Conservation (phyloP, 2,888 invertebrate species). For the Dolichopus griseipennis region DNA sequence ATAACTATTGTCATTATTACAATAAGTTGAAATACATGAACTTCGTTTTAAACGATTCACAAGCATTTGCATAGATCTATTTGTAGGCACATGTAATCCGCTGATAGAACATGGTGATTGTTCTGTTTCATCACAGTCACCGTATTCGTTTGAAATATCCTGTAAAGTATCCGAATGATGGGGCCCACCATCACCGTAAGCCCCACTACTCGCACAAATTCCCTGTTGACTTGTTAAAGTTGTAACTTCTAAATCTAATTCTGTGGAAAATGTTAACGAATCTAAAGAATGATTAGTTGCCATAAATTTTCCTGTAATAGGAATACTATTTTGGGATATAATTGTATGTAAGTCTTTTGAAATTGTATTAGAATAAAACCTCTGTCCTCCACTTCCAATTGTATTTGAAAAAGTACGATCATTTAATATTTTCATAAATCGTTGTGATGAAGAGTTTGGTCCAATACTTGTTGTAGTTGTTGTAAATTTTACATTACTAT, state of each 20-base stretch:
- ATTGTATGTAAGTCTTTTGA: slow-evolving; percentile 13
- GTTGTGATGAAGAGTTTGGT: slow-evolving; percentile 9
- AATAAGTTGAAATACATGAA: slow-evolving; percentile 56
- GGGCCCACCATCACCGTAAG: slow-evolving; percentile 15
- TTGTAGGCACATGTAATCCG: slow-evolving; percentile 54
- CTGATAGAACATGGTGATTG: slow-evolving; percentile 50
- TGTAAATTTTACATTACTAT: slow-evolving; percentile 30
- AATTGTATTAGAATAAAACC: slow-evolving; percentile 19
- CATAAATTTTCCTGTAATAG: not conserved
- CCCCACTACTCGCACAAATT: slow-evolving; percentile 12
- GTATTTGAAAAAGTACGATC: slow-evolving; percentile 20
- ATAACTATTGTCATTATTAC: slow-evolving; percentile 45
- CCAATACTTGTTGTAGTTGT: slow-evolving; percentile 10
- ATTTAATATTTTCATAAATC: slow-evolving; percentile 20
- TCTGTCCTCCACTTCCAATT: not conserved
- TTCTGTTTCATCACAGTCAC: slow-evolving; percentile 44
- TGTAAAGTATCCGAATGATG: slow-evolving; percentile 21
- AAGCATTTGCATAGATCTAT: slow-evolving; percentile 49
- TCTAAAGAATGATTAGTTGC: slow-evolving; percentile 25
- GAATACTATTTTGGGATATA: slow-evolving; percentile 15
- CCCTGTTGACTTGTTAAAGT: slow-evolving; percentile 44
- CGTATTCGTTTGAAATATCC: slow-evolving; percentile 26
- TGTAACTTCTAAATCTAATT: slow-evolving; percentile 49
- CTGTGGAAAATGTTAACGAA: slow-evolving; percentile 28
- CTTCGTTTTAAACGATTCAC: slow-evolving; percentile 49